Evolutionary conservation across 2,888 invertebrate genomes (phyloP), one percentile per base, ranked within the genome.

Genomic region (Crioceris asparagi): DNA sequence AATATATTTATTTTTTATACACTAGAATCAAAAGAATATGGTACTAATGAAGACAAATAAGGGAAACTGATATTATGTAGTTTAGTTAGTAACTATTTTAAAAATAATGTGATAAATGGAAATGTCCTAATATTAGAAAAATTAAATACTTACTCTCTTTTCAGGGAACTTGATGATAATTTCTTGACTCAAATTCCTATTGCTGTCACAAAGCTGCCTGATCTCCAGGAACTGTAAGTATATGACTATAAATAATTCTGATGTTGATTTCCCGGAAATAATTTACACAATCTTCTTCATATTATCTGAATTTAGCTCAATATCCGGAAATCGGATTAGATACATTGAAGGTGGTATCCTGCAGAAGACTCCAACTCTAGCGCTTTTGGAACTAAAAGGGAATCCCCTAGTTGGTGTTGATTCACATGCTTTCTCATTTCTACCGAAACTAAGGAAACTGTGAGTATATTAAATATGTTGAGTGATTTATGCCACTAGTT

Each of bases 141-240:
- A n/a, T n/a, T 35, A 29, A 36, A 39, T 36, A 16, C 31, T 40
- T 32, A n/a, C 17, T 35, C 23, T 40, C 35, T 45, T 40, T 38
- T 26, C 68, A 85, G 85, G 51, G 82, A 83, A 64, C 66, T 85
- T 55, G 82, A 82, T 62, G 79, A 82, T 62, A 85, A 85, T 67
- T 67, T 72, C 48, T 68, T 85, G 60, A 74, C 74, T 49, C 76
- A 79, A 60, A 72, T 91, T 58, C 90, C 91, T 35, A 63, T 69
- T 31, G 87, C 86, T 43, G 69, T 88, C 46, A 73, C 74, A 47
- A 76, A 79, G 61, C 70, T 90, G 60, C 74, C 77, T 35, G 71
- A 75, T 56, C 75, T 92, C 7, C 80, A 83, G 59, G 86, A 90
- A 66, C 68, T 92, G 91, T 91, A 72, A 87, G 90, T 81, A 62